Evolutionary conservation across 2,888 invertebrate species (phyloP).

Genomic region (Elysia crispata): DNA sequence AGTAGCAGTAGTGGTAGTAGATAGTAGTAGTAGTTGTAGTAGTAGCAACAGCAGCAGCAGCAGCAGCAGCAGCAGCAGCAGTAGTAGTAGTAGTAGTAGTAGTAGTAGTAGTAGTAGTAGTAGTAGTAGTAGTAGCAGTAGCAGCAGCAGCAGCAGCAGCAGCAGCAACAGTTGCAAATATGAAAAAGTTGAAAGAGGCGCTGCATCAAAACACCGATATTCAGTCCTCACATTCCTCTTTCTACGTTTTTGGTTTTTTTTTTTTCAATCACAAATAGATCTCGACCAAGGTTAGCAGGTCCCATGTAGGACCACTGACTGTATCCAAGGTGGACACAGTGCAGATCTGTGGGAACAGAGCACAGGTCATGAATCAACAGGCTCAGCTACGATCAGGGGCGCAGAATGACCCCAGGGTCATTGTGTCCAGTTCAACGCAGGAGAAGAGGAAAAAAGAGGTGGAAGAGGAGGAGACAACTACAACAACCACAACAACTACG

Average conservation of each 20-base stretch:
- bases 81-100: not conserved
- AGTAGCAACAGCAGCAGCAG: not conserved
- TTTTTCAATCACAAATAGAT: no score
- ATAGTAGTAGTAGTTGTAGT: no score
- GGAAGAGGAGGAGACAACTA: not conserved
- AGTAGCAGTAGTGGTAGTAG: no score
- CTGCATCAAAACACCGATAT: no score
- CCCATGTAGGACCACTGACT: not conserved
- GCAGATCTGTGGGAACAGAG: slow-evolving; percentile 36
- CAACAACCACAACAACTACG: slow-evolving; percentile 31
- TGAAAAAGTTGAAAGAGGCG: no score
- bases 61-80: slow-evolving; percentile 2
- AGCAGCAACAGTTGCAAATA: no score
- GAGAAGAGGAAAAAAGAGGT: not conserved
- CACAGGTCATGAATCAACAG: not conserved
- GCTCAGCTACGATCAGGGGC: not conserved
- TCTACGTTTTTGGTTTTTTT: no score
- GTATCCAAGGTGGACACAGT: slow-evolving; percentile 36
- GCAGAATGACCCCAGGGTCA: not conserved
- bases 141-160: not conserved
- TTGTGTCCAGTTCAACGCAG: not conserved
- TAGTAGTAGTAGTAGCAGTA: not conserved
- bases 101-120: no score
- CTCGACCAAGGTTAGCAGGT: no score
- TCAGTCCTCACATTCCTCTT: not conserved